Evolutionary conservation across 2,113 vertebrate species (phyloP).

Genomic region (Etia nguti): DNA sequence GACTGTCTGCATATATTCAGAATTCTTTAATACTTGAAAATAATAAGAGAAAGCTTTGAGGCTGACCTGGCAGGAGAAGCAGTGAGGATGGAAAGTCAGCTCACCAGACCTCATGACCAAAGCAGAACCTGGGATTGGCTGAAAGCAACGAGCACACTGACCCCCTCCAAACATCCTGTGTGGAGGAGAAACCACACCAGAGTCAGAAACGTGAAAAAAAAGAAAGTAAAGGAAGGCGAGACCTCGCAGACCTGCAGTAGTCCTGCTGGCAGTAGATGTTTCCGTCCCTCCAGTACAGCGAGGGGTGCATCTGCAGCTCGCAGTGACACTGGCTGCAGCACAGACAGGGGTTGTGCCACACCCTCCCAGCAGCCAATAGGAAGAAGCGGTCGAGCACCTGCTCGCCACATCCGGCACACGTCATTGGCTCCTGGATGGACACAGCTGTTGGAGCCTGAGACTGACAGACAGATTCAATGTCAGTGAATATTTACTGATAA

Average conservation of each 20-base stretch:
- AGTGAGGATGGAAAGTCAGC: conserved; percentile 67
- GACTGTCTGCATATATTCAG: neutral
- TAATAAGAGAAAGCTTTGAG: neutral
- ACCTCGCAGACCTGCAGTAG: conserved; percentile 63
- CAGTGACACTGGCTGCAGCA: conserved; percentile 68
- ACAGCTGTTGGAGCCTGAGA: neutral
- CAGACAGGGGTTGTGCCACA: conserved; percentile 64
- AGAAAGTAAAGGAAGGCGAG: neutral
- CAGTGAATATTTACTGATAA: neutral
- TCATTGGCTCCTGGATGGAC: conserved; percentile 37
- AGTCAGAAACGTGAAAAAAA: neutral
- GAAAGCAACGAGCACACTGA: conserved; percentile 67
- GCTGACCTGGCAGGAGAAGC: conserved; percentile 70
- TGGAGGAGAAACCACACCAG: neutral
- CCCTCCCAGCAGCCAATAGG: conserved; percentile 59
- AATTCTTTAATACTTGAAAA: neutral
- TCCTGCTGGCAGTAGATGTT: conserved; percentile 71
- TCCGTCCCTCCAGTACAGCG: conserved; percentile 64
- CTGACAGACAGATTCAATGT: neutral
- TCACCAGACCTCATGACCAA: conserved; percentile 71
- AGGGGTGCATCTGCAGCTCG: conserved; percentile 61
- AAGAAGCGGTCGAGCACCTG: conserved; percentile 66
- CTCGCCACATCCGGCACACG: conserved; percentile 53
- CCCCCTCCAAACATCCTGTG: conserved; percentile 62
- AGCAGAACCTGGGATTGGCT: conserved; percentile 66